Evolutionary conservation across 53 echinoderm and acorn worm genomes (phyloP).

Genomic region (Stichopus horrens): DNA sequence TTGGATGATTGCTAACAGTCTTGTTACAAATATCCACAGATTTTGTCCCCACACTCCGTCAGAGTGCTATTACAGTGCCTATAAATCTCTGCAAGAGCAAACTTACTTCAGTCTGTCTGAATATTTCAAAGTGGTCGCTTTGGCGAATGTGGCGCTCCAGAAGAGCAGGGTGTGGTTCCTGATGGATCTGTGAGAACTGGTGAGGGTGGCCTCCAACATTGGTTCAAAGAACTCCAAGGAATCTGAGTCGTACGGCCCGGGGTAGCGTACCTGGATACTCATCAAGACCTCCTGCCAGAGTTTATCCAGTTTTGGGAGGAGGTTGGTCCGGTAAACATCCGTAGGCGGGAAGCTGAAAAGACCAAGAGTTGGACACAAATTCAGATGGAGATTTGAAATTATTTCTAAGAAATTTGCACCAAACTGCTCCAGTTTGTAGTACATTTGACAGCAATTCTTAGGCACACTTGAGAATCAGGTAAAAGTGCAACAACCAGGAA

Average conservation of each 20-base stretch:
- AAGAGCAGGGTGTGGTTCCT: conserved; percentile 77
- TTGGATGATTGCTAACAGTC: no score
- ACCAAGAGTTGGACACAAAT: conserved; percentile 22
- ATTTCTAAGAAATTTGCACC: not conserved
- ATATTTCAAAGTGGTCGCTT: conserved; percentile 66
- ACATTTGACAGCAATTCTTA: not conserved
- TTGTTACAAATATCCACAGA: no score
- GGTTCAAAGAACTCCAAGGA: conserved; percentile 68
- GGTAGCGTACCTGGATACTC: conserved; percentile 75
- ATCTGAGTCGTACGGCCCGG: conserved; percentile 62
- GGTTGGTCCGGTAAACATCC: conserved; percentile 37
- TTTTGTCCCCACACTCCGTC: no score
- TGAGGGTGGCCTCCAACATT: conserved; percentile 68
- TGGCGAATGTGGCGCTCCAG: conserved; percentile 91
- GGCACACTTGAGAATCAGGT: no score
- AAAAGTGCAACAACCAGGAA: no score
- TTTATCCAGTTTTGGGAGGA: conserved; percentile 83
- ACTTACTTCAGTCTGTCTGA: conserved; percentile 78
- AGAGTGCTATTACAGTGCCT: no score
- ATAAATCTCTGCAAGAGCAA: not conserved
- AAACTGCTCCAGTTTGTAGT: not conserved
- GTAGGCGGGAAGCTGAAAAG: conserved; percentile 53
- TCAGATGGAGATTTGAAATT: not conserved
- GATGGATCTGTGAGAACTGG: conserved; percentile 64
- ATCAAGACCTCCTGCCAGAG: conserved; percentile 83